Base-by-base conservation (phyloP, 2,888 invertebrate genomes). In the Mesorhabditis belari region DNA sequence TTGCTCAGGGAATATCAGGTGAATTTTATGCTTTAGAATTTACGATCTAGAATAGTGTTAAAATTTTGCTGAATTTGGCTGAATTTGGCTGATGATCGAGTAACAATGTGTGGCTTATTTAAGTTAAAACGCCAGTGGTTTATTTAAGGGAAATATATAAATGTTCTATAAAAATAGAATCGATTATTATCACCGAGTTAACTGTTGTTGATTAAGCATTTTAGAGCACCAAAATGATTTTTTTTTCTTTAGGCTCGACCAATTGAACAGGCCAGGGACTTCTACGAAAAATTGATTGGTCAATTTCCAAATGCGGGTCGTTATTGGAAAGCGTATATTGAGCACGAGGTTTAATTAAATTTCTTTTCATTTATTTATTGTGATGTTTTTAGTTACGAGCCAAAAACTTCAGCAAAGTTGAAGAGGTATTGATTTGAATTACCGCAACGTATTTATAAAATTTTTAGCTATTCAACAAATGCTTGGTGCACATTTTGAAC, bases 301-400 rank as follows among this genome's bases (percentile, higher is more conserved):
- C 91, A 92, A 5, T 98, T 96, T 81, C 94, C 96, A 0, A 93
- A 92, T 35, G 91, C 94, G 4, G 98, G 96, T 2, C 87, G 94
- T 62, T 98, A 91, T 82, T 99, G 98, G 98, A 93, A 94, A 84
- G 91, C 95, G 74, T 99, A 93, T 84, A 94, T 95, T 75, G 94
- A 95, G 81, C 92, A 93, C 84, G 94, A 95, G 88, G 90, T 91
- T 51, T 27, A 29, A 57, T 55, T 17, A 28, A 24, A 12, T 19
- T 56, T 51, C 4, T 19, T 12, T 3, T 17, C 62, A 50, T 62
- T 58, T 49, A n/a, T 58, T 21, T 51, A 23, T 57, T 58, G 25
- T 58, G 35, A 51, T 35, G 44, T 71, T 88, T 88, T 67, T 88
- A 93, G 92, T 91, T 98, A 88, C 94, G 94, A 83, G 88, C 90